Conservation (phyloP, 2,797 vertebrate genomes). For the Schizopygopsis pylzovi region DNA sequence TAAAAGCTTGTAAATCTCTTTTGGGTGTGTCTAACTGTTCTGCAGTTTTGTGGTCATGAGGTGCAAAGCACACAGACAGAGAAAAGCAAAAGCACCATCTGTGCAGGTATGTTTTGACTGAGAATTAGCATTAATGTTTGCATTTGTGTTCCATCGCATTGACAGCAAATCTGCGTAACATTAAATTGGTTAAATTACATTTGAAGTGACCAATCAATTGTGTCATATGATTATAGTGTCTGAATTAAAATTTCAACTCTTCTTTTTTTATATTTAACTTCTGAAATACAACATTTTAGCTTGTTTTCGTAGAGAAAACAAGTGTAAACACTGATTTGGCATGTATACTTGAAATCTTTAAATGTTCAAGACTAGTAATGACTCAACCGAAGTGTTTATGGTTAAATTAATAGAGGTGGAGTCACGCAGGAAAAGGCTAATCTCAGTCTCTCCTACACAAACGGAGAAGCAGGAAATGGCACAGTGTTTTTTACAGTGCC, state of each 20-base stretch:
- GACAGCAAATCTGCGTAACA: neutral
- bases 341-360: neutral
- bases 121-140: neutral
- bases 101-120: neutral
- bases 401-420: neutral
- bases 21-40: conserved; percentile 7
- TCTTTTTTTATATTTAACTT: neutral
- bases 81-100: neutral
- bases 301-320: neutral
- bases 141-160: neutral
- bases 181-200: neutral
- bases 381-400: neutral
- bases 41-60: conserved; percentile 6
- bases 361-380: conserved; percentile 4
- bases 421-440: neutral
- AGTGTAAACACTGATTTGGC: neutral
- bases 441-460: neutral
- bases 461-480: neutral
- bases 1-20: neutral
- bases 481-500: neutral
- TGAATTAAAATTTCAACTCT: neutral
- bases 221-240: neutral
- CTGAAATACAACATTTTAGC: neutral
- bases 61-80: conserved; percentile 26
- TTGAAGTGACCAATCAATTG: neutral